These are phyloP conservation scores for Conger conger DNA, from an alignment of 2,113 vertebrate genomes.

Conservation along the genomic window DNA sequence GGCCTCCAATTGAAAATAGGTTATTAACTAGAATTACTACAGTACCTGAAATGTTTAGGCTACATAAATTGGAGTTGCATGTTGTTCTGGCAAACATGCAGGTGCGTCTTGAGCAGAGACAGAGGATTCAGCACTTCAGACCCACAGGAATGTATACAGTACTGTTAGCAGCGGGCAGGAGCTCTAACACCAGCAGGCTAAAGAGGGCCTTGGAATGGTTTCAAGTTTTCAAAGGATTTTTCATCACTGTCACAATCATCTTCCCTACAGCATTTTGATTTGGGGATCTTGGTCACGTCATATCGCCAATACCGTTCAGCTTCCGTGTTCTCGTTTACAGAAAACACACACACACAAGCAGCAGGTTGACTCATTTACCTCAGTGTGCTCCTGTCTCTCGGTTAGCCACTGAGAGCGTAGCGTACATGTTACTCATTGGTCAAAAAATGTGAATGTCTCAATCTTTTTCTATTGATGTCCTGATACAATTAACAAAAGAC, in stretches of 20 bases:
- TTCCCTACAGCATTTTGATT: not conserved
- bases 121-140: not conserved
- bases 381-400: not conserved
- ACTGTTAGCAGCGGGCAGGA: not conserved
- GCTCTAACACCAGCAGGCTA: not conserved
- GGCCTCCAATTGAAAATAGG: not conserved
- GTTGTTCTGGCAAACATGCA: not conserved
- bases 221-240: slow-evolving; percentile 18
- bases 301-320: not conserved
- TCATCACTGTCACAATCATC: not conserved
- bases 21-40: not conserved
- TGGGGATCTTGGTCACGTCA: not conserved
- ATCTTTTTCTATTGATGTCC: not conserved
- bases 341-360: not conserved
- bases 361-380: not conserved
- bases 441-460: not conserved
- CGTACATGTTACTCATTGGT: not conserved
- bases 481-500: not conserved
- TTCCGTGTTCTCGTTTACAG: not conserved
- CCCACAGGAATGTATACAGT: slow-evolving; percentile 23
- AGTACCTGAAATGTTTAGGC: not conserved
- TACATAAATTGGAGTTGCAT: not conserved
- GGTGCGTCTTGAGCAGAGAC: not conserved
- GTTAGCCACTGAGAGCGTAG: not conserved
- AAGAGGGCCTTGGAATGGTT: slow-evolving; percentile 32